Percentiles rank a stretch among this genome's conserved stretches.
These are phyloP conservation scores for Leiothrix lutea DNA, from an alignment of 2,113 vertebrate genomes.

Conservation along the genomic window DNA sequence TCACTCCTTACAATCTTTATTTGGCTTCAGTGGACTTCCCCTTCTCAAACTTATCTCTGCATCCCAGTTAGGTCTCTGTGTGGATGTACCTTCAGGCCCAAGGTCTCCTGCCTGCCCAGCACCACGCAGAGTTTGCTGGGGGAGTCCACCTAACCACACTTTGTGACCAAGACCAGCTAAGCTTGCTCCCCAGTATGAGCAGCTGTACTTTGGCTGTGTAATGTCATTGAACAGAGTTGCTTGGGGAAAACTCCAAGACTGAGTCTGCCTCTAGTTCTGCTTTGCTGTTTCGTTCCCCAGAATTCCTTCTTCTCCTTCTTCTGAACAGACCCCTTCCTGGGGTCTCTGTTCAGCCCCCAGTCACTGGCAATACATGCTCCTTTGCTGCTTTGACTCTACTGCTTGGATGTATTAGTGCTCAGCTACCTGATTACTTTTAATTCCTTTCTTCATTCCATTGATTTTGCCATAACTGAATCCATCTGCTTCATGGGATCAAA, in stretches of 20 bases:
- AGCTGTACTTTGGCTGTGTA: not conserved
- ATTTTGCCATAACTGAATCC: conserved; percentile 39
- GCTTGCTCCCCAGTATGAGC: not conserved
- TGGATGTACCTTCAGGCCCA: not conserved
- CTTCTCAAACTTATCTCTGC: not conserved
- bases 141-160: not conserved
- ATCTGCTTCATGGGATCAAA: not conserved
- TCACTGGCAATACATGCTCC: not conserved
- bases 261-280: not conserved
- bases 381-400: not conserved
- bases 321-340: no score
- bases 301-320: not conserved
- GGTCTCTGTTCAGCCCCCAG: not conserved
- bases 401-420: not conserved
- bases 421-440: conserved; percentile 29
- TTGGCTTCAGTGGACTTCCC: not conserved
- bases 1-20: not conserved
- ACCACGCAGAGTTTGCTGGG: not conserved
- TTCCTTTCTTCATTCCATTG: not conserved
- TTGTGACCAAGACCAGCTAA: not conserved
- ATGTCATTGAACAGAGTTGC: not conserved
- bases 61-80: not conserved
- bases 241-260: not conserved
- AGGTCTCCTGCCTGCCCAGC: not conserved
- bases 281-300: not conserved